Evolutionary conservation across 2,113 vertebrate species (phyloP).

Genomic region (Cyanistes caeruleus): DNA sequence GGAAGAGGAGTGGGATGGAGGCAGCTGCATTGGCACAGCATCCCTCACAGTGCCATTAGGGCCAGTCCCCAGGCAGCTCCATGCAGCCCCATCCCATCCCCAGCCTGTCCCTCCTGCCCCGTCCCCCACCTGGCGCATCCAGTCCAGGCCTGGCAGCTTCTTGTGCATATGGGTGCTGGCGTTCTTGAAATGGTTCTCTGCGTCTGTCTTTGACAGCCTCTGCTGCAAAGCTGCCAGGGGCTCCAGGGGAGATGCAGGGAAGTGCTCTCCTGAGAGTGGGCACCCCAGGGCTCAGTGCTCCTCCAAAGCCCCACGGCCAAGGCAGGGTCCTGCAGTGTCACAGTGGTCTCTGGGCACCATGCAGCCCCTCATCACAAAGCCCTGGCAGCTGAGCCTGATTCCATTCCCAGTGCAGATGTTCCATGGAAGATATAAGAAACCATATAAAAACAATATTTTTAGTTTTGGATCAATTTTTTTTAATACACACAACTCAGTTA

Average conservation of each 20-base stretch:
- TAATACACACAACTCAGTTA: no score
- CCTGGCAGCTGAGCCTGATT: not conserved
- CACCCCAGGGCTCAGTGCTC: not conserved
- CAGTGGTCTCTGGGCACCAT: not conserved
- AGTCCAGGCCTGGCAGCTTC: accelerated
- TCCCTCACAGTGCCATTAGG: not conserved
- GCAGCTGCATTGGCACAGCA: accelerated
- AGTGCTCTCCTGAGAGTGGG: not conserved
- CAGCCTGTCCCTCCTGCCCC: not conserved
- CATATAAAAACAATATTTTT: not conserved
- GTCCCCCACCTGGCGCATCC: accelerated
- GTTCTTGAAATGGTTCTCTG: not conserved
- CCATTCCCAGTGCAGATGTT: not conserved
- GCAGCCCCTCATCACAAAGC: not conserved
- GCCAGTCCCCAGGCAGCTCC: no score
- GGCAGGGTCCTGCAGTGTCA: accelerated
- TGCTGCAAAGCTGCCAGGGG: not conserved
- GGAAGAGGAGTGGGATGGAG: not conserved
- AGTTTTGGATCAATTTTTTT: not conserved
- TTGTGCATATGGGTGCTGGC: accelerated
- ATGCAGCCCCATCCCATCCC: accelerated
- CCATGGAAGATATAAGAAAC: not conserved
- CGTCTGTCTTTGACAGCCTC: not conserved
- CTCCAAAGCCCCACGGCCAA: accelerated
- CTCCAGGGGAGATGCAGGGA: not conserved